Evolutionary conservation across 2,113 vertebrate genomes (phyloP).

Genomic region (Reinhardtius hippoglossoides): DNA sequence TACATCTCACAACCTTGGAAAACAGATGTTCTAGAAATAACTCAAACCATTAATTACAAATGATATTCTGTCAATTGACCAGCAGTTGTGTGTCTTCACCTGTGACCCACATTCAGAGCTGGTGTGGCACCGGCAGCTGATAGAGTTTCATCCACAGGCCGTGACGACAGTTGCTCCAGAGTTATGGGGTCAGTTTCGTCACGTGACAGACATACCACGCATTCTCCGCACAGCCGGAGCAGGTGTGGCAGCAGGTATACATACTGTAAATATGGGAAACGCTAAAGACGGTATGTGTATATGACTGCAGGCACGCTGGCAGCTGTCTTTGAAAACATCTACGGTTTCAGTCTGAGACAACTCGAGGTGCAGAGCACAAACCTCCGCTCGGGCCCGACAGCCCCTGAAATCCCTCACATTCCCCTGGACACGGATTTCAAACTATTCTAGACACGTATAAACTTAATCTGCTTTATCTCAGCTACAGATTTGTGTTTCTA

Average conservation of each 20-base stretch:
- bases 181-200: constrained; percentile 74
- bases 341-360: no score
- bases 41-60: no score
- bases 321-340: constrained; percentile 5
- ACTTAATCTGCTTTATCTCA: no score
- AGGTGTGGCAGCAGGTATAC: background rate
- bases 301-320: background rate
- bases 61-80: no score
- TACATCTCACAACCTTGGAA: background rate
- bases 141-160: constrained; percentile 25
- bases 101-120: constrained; percentile 59
- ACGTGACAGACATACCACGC: constrained; percentile 56
- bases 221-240: constrained; percentile 13
- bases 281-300: background rate
- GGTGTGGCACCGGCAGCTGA: constrained; percentile 11
- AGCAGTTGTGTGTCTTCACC: constrained; percentile 12
- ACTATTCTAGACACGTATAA: no score
- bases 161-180: constrained; percentile 61
- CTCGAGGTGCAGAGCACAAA: no score
- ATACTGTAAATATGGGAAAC: background rate
- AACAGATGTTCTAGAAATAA: background rate
- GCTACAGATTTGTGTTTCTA: no score
- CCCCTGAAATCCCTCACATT: no score
- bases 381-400: no score
- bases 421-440: no score